These are phyloP conservation scores for Pachypsylla venusta DNA, from an alignment of 1,140 invertebrate genomes.

Conservation along the genomic window DNA sequence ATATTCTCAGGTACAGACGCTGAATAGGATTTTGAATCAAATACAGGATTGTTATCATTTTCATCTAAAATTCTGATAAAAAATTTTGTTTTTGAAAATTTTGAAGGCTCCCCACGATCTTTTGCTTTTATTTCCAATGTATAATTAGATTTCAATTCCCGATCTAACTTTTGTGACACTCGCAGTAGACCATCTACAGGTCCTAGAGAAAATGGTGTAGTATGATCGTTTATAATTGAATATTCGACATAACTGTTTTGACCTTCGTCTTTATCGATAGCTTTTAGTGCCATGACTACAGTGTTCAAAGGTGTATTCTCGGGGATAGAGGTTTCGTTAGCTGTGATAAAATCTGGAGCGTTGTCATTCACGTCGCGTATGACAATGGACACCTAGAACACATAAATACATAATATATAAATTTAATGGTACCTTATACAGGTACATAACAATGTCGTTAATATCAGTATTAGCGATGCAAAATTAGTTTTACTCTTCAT, in stretches of 20 bases:
- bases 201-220: slow-evolving; percentile 62
- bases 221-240: slow-evolving; percentile 42
- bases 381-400: slow-evolving; percentile 62
- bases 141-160: slow-evolving; percentile 70
- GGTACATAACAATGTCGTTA: too few relatives aligned
- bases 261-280: slow-evolving; percentile 82
- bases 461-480: too few relatives aligned
- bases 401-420: slow-evolving; percentile 13
- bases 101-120: slow-evolving; percentile 73
- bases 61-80: slow-evolving; percentile 67
- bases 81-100: slow-evolving; percentile 50
- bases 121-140: slow-evolving; percentile 62
- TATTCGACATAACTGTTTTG: slow-evolving; percentile 88
- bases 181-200: slow-evolving; percentile 71
- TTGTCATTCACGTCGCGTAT: slow-evolving; percentile 90
- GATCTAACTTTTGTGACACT: slow-evolving; percentile 63
- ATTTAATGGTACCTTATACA: too few relatives aligned
- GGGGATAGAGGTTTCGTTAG: slow-evolving; percentile 56
- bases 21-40: slow-evolving; percentile 74
- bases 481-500: too few relatives aligned
- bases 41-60: slow-evolving; percentile 87
- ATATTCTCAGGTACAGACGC: slow-evolving; percentile 81
- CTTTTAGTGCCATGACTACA: slow-evolving; percentile 78
- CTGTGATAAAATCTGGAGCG: slow-evolving; percentile 74
- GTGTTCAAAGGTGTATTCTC: slow-evolving; percentile 84